Evolutionary conservation across 2,888 invertebrate species (phyloP), one percentile per base, ranked within the genome.

Genomic region (Ypsolopha sequella): DNA sequence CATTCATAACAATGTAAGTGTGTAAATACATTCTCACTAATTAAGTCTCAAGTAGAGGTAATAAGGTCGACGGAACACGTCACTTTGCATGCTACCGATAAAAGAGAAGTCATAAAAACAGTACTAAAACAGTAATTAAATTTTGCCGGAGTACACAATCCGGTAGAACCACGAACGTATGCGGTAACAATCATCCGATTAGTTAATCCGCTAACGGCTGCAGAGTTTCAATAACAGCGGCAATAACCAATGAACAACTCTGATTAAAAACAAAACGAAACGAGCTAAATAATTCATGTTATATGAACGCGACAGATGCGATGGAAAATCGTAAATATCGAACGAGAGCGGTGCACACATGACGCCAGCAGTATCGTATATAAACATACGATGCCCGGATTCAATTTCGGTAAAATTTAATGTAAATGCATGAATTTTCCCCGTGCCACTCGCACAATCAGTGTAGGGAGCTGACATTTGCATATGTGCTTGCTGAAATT

Each of bases 391-490:
- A 66, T 71, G 66, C 68, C 70, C 66, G 69, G 73, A 79, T 81
- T 76, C 79, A 80, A 84, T 80, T 81, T 80, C 76, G 70, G 72
- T 71, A 72, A 79, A 81, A 84, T 82, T 80, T 85, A 82, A 85
- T 84, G 85, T 84, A 80, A 84, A 86, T 82, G 78, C 80, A 82
- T 81, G 82, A 82, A 82, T 85, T 81, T 82, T 80, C 76, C 76
- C 72, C 68, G 72, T 74, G 76, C 80, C 75, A 81, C 77, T 85
- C 81, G 81, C 78, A 85, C 80, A 84, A 85, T 86, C 81, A 85
- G 81, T 80, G 84, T 82, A 81, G 82, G 78, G 80, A 74, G 75
- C 80, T 82, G 81, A 84, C 80, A 85, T 84, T 84, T 84, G 85
- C 84, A 84, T 85, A 85, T 80, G 82, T 75, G 79, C 76, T 76